Evolutionary conservation across 2,888 invertebrate species (phyloP), one percentile per base, ranked within the genome.

Genomic region (Busseola fusca): DNA sequence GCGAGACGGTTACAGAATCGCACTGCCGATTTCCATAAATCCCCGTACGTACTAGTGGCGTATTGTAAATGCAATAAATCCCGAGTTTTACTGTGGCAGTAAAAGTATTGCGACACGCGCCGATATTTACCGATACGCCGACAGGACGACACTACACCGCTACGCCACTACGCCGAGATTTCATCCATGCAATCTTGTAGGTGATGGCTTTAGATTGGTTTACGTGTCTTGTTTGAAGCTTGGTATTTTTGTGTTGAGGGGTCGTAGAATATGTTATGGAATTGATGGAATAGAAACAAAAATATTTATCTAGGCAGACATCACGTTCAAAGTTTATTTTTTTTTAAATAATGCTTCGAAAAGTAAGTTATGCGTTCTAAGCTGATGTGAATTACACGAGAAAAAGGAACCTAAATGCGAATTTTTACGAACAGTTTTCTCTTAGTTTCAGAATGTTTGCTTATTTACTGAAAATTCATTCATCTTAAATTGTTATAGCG

Each of bases 11-110:
- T 34, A 5, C 6, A 34, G 7, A 34, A 34, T 34, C 34, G 34
- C 5, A 6, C 34, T 34, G 72, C 67, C 64, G 30, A 45, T 76
- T 79, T 79, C 58, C 63, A 78, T 69, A 84, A 81, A 84, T 78
- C 70, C 64, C 34, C 72, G 65, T 57, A 63, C 62, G 60, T 66
- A 68, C 71, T 77, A 72, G 73, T 68, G 80, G 66, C 64, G 74
- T 79, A 82, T 80, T 85, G 82, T 79, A 82, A 80, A 82, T 45
- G 84, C 74, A 77, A 84, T 84, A 85, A 84, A 84, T 84, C 78
- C 52, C 40, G 37, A 64, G 81, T 82, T 84, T 84, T 85, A 84
- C 80, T 76, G 74, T 63, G 62, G 81, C 66, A 18, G 84, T 85
- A 82, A 84, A 84, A 79, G 78, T 77, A 72, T 84, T 85, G 84